Evolutionary conservation across 2,113 vertebrate species (phyloP), one percentile per base, ranked within the genome.

Genomic region (Chaetorhynchus papuensis): DNA sequence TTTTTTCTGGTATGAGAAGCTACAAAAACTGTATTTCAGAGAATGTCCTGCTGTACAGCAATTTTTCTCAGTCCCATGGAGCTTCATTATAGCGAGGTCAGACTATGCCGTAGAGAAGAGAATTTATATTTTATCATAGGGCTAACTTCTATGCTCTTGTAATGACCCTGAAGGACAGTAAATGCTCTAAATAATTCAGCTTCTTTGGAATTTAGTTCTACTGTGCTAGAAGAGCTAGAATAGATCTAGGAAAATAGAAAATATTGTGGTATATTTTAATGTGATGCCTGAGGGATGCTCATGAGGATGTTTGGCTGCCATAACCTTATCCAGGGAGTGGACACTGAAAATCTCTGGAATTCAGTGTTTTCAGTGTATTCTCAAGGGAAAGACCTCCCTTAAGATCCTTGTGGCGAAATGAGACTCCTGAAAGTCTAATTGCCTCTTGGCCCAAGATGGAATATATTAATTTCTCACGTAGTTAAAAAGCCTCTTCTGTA

Each of bases 31-130:
- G 37, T 59, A 6, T 91, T 94, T 74, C 77, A 68, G 83, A 66
- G 72, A 59, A 44, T 71, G 76, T 66, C 68, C 76, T 77, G 59
- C 69, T 71, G 19, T 70, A 66, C 33, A 84, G 60, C 44, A 59
- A 54, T 96, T 89, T 92, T 94, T 83, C 71, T 80, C 56, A 74
- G 86, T 96, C 94, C 93, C 80, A 45, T n/a, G 53, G 89, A 90
- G 86, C 91, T 90, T 97, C 86, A 96, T 96, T 97, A 89, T 31
- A 74, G 76, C 1, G 7, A 94, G 89, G 93, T 84, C 87, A 89
- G 86, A 69, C 80, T 54, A 23, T 61, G 13, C 80, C 4, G 0
- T 59, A 37, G 91, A 89, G 89, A 86, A 81, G 47, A 94, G 59
- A 47, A 87, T 95, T 89, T 87, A 35, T 96, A 70, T 92, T 95